Percentiles rank a stretch among this genome's conserved stretches.
Evolutionary conservation across 2,113 vertebrate species (phyloP).

Genomic region (Alligator mississippiensis): DNA sequence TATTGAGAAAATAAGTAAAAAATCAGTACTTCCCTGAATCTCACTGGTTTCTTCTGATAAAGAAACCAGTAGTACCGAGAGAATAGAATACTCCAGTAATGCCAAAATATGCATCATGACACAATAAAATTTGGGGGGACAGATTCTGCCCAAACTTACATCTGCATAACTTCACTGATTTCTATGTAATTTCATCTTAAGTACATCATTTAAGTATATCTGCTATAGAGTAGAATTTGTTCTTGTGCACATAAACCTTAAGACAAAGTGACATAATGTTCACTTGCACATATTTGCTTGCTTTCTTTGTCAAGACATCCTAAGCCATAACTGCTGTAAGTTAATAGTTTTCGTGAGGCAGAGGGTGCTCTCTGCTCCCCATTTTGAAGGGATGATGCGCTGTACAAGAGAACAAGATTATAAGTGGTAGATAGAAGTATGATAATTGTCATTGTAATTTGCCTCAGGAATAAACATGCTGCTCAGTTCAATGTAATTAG

Average conservation of each 20-base stretch:
- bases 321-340: no score
- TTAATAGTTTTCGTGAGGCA: background rate
- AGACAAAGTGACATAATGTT: background rate
- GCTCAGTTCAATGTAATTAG: background rate
- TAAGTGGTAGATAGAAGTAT: background rate
- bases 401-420: background rate
- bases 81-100: background rate
- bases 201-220: background rate
- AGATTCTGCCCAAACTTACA: background rate
- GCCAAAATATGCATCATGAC: background rate
- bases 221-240: background rate
- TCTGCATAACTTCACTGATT: background rate
- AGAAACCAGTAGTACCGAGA: background rate
- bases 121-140: background rate
- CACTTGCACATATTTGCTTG: background rate
- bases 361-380: background rate
- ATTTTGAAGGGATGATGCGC: background rate
- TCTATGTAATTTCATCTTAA: background rate
- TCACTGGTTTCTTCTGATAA: background rate
- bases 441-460: background rate
- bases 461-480: background rate
- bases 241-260: background rate
- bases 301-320: background rate
- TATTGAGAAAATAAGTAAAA: background rate
- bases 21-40: no score